Base-by-base conservation (phyloP, 2,888 invertebrate species). In the Buathra laborator region DNA sequence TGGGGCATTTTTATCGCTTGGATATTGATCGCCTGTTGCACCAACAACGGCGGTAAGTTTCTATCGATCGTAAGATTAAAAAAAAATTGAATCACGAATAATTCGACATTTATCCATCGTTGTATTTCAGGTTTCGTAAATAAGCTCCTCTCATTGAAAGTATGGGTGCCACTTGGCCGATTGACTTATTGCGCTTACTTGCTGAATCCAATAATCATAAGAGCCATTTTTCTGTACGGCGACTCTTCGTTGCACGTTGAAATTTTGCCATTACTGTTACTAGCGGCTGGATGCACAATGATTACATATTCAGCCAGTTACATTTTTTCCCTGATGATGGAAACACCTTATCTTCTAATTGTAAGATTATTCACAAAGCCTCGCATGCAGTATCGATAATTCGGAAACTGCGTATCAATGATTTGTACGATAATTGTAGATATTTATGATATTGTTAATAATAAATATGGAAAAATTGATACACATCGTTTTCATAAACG, bases 151-250 rank as follows among this genome's bases (percentile, higher is more conserved):
- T 90, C 92, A 5, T 89, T 90, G 74, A 90, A 82, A 88, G 86
- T 86, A 6, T 93, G 92, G 92, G 80, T 93, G 24, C 94, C 94
- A 16, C 74, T 96, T 5, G 95, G 95, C 89, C 94, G 95, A 84
- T 89, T 96, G 44, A 95, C 96, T 0, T 96, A 95, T 89, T 95
- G 95, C 67, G 95, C 95, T 44, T 96, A 96, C 89, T 92, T 96
- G 48, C 86, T 96, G 29, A 95, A 96, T 93, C 96, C 96, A 0
- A 90, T 95, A 48, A 88, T 96, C 12, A 95, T 95, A 82, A 94
- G 93, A 74, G 92, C 95, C 56, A 90, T 95, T 32, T 95, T 91
- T 78, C 88, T 94, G 59, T 88, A 91, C 48, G 88, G 92, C 51
- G 93, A 94, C 78, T 59, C 0, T 1, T 10, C 16, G 4, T 0